Conservation (phyloP, 2,797 vertebrate species). For the Pseudochaenichthys georgianus region DNA sequence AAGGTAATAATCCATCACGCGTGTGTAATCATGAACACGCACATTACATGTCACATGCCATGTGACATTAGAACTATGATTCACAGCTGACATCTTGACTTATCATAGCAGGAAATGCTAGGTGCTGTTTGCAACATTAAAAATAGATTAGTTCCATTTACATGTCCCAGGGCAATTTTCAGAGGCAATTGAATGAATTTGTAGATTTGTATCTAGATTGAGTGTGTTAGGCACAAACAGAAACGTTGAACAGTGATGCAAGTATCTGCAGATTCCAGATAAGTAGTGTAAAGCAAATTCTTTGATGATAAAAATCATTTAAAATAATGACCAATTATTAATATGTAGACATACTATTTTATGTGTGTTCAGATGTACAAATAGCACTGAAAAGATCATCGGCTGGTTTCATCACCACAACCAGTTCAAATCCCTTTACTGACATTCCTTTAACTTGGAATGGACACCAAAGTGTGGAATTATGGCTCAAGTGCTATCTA, state of each 20-base stretch:
- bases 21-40: background rate
- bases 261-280: background rate
- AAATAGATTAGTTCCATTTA: too few species aligned
- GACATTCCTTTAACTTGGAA: constrained; percentile 23
- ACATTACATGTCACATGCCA: background rate
- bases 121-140: too few species aligned
- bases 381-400: background rate
- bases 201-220: background rate
- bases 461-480: constrained; percentile 34
- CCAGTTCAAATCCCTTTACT: background rate
- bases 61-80: too few species aligned
- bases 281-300: background rate
- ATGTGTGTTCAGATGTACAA: background rate
- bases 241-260: background rate
- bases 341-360: background rate
- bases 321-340: background rate
- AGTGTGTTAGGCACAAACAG: background rate
- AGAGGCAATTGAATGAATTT: background rate
- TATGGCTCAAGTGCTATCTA: constrained; percentile 52
- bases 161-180: too few species aligned
- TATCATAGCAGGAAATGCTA: too few species aligned
- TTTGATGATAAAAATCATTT: background rate
- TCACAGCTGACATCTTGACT: too few species aligned
- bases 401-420: background rate
- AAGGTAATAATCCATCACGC: background rate